Conservation (phyloP, 2,797 vertebrate genomes). For the Intellagama lesueurii region DNA sequence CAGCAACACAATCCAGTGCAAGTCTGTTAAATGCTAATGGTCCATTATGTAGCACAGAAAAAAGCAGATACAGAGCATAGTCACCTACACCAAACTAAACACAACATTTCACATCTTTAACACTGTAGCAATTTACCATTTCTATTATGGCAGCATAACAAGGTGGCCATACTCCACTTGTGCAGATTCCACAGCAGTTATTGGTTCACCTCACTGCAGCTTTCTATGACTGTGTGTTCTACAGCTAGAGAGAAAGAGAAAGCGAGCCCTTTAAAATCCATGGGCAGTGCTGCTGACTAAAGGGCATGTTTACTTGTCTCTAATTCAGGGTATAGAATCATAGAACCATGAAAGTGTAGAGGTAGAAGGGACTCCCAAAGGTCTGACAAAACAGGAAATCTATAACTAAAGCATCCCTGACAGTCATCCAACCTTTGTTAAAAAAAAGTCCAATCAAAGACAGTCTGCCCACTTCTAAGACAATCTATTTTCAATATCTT, state of each 20-base stretch:
- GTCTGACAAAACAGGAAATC: too few species aligned
- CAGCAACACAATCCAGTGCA: background rate
- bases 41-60: background rate
- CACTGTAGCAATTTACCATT: background rate
- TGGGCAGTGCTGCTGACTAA: background rate
- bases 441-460: too few species aligned
- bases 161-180: background rate
- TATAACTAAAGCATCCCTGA: too few species aligned
- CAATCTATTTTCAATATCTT: too few species aligned
- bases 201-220: background rate
- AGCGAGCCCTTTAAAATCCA: too few species aligned
- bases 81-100: background rate
- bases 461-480: too few species aligned
- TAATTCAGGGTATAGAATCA: background rate
- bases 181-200: background rate
- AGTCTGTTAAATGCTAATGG: background rate
- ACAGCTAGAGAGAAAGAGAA: background rate
- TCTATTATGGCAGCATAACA: background rate
- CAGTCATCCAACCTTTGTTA: too few species aligned
- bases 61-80: background rate
- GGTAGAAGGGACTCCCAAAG: too few species aligned
- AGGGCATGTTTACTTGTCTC: background rate
- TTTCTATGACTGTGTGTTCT: too few species aligned
- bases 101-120: background rate
- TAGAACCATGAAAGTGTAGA: too few species aligned